Percentiles rank a stretch among this genome's conserved stretches.
phyloP scores from a whole-genome alignment of 2,888 invertebrate genomes.

The Mesorhabditis sp. region DNA sequence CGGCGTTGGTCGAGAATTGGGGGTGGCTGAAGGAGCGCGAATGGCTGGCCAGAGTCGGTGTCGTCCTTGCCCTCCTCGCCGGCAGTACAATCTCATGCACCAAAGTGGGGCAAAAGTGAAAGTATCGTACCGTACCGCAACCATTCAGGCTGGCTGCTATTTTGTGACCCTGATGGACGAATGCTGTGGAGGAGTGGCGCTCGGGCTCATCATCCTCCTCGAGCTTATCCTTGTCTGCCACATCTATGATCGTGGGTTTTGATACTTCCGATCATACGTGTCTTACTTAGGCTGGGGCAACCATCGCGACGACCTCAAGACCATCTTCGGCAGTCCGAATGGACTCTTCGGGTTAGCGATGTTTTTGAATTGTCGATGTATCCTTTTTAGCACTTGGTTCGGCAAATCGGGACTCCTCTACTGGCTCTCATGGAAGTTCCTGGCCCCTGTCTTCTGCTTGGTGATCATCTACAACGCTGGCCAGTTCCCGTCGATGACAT shows the following conservation, averaged over 20 bases:
- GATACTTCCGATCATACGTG: too few species aligned
- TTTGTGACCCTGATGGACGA: conserved; percentile 45
- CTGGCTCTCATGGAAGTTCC: not conserved
- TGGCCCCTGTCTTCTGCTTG: not conserved
- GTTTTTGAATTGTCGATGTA: too few species aligned
- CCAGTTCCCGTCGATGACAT: not conserved
- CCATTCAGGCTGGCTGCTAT: conserved; percentile 38
- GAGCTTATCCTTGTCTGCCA: conserved; percentile 30
- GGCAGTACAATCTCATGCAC: conserved; percentile 3
- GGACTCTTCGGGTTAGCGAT: too few species aligned
- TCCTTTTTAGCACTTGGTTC: not conserved
- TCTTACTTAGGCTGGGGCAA: too few species aligned
- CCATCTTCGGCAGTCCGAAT: conserved; percentile 39
- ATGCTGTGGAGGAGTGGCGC: conserved; percentile 38
- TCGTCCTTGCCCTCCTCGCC: not conserved
- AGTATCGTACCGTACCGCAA: too few species aligned
- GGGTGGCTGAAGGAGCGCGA: not conserved
- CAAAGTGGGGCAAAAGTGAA: not conserved
- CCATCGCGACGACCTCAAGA: not conserved
- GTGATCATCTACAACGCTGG: not conserved
- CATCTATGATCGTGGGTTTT: conserved; percentile 30
- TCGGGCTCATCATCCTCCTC: conserved; percentile 24
- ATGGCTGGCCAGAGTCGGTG: not conserved
- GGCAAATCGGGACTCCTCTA: not conserved
- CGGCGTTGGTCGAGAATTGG: conserved; percentile 17